Evolutionary conservation across 1,140 invertebrate species (phyloP).

Genomic region (Carposina sasakii): DNA sequence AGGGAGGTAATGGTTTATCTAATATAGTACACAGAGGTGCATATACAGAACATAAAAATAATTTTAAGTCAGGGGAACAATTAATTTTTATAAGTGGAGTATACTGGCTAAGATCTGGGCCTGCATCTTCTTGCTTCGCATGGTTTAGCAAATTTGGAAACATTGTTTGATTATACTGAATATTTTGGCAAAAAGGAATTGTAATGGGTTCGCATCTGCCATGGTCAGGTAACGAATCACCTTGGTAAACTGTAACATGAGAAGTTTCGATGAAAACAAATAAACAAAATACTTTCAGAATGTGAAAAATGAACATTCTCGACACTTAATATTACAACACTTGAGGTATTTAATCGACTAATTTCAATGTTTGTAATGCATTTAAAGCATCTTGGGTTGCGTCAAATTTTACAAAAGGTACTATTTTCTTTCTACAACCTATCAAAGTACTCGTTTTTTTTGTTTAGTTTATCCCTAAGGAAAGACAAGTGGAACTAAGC

Average conservation of each 20-base stretch:
- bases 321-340: no score
- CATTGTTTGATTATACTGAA: constrained; percentile 96
- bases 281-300: constrained; percentile 44
- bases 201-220: constrained; percentile 94
- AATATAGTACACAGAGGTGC: constrained; percentile 96
- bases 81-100: constrained; percentile 96
- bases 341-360: no score
- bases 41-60: constrained; percentile 97
- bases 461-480: no score
- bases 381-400: no score
- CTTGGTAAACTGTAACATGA: constrained; percentile 60
- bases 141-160: constrained; percentile 97
- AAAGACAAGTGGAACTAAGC: no score
- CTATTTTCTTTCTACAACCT: no score
- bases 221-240: constrained; percentile 79
- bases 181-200: constrained; percentile 92
- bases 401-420: constrained; percentile 42
- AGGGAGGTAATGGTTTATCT: constrained; percentile 92
- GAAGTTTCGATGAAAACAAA: constrained; percentile 47
- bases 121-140: constrained; percentile 95
- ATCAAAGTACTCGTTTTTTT: no score
- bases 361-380: no score
- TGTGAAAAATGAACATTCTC: constrained; percentile 38
- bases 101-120: constrained; percentile 93
- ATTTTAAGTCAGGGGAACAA: constrained; percentile 94